phyloP scores from a whole-genome alignment of 1,140 invertebrate genomes.

The Aplysia californica region DNA sequence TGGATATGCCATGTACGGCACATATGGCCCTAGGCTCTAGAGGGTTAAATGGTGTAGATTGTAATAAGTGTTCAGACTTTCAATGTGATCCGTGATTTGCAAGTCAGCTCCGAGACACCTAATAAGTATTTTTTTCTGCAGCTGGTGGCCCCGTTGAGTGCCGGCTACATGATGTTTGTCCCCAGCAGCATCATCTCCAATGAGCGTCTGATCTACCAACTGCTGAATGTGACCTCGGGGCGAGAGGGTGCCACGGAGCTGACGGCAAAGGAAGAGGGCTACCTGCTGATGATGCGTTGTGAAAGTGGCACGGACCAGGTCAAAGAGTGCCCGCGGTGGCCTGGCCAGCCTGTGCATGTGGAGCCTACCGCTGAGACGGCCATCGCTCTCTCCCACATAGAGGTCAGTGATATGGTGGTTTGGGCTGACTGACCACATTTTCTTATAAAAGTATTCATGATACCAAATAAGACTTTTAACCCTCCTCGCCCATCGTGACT shows the following conservation, averaged over 20 bases:
- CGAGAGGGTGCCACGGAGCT: slow-evolving; percentile 52
- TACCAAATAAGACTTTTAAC: too few species aligned
- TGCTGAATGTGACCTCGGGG: slow-evolving; percentile 66
- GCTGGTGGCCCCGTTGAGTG: slow-evolving; percentile 64
- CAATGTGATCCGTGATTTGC: too few species aligned
- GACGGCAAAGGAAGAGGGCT: slow-evolving; percentile 59
- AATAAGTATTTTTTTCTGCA: slow-evolving; percentile 4
- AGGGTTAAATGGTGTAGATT: too few species aligned
- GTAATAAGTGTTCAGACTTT: too few species aligned
- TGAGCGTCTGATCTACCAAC: slow-evolving; percentile 53
- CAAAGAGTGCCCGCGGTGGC: slow-evolving; percentile 58
- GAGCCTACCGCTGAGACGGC: slow-evolving; percentile 70
- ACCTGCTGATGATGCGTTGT: slow-evolving; percentile 65
- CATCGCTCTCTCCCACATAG: slow-evolving; percentile 68
- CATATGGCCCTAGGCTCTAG: too few species aligned
- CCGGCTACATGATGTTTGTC: slow-evolving; percentile 69
- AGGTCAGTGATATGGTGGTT: slow-evolving; percentile 44
- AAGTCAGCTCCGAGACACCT: too few species aligned
- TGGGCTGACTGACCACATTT: neutral
- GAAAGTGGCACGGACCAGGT: slow-evolving; percentile 41
- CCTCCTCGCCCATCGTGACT: too few species aligned
- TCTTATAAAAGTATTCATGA: too few species aligned
- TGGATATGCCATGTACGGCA: too few species aligned
- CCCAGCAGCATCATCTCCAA: slow-evolving; percentile 59
- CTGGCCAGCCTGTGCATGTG: slow-evolving; percentile 60